Evolutionary conservation across 2,113 vertebrate genomes (phyloP).

Genomic region (Poecile atricapillus): DNA sequence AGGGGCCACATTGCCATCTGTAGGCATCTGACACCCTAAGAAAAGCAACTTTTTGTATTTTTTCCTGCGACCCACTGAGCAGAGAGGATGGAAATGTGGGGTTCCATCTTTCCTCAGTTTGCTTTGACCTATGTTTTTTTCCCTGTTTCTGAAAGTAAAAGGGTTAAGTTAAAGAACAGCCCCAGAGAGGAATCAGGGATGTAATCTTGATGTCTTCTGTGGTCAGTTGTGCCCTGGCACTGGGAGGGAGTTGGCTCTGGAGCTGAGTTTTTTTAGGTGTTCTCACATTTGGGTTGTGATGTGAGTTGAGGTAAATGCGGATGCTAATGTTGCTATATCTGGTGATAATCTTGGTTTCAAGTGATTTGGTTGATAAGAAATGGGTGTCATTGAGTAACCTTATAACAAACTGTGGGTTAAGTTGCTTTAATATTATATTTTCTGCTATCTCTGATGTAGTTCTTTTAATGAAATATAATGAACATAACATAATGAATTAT

Average conservation of each 20-base stretch:
- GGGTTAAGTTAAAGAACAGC: not conserved
- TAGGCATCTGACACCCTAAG: not conserved
- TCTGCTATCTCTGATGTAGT: not conserved
- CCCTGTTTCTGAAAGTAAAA: not conserved
- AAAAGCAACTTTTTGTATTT: not conserved
- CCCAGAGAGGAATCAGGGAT: not conserved
- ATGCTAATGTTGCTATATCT: conserved; percentile 8
- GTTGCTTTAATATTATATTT: not conserved
- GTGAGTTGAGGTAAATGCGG: conserved; percentile 25
- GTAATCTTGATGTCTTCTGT: not conserved
- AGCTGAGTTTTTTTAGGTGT: not conserved
- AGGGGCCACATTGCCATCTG: not conserved
- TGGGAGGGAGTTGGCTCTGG: not conserved
- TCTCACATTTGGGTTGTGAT: conserved; percentile 16
- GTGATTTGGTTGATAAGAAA: conserved; percentile 19
- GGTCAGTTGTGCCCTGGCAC: not conserved
- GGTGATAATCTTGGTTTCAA: conserved; percentile 30
- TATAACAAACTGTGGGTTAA: not conserved
- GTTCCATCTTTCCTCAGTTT: not conserved
- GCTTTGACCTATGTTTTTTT: not conserved
- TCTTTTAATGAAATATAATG: not conserved
- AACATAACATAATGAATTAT: too few species aligned
- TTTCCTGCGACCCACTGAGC: not conserved
- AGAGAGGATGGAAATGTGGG: not conserved
- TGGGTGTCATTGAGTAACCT: conserved; percentile 7